These are phyloP conservation scores for Gnathonemus longibarbis DNA, from an alignment of 2,113 vertebrate genomes.

Conservation along the genomic window DNA sequence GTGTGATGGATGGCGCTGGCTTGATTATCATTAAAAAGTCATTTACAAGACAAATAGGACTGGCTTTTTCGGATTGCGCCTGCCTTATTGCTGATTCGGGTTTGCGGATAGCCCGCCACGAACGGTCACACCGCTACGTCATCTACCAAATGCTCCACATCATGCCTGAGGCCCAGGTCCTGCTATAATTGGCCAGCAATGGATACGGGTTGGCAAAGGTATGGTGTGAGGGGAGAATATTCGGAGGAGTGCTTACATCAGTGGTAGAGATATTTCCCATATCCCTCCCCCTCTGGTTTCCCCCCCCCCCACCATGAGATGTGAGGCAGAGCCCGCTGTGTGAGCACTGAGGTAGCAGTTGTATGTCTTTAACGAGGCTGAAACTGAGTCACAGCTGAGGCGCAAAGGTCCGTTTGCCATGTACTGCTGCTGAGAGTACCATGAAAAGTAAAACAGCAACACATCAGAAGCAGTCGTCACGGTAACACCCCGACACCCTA, in stretches of 20 bases:
- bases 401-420: neutral
- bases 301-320: neutral
- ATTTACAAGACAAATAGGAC: slow-evolving; percentile 57
- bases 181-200: neutral
- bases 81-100: slow-evolving; percentile 41
- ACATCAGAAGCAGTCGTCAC: neutral
- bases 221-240: neutral
- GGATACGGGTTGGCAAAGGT: neutral
- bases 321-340: neutral
- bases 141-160: slow-evolving; percentile 20
- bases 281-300: neutral
- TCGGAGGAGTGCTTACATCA: neutral
- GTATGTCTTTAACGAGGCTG: neutral
- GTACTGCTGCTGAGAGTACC: neutral
- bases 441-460: neutral
- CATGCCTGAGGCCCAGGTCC: slow-evolving; percentile 4
- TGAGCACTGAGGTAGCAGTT: neutral
- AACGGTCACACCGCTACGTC: slow-evolving; percentile 28
- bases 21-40: slow-evolving; percentile 55
- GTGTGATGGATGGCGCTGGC: slow-evolving; percentile 50
- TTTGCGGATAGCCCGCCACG: slow-evolving; percentile 27
- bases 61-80: slow-evolving; percentile 44
- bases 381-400: neutral
- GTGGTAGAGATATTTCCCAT: neutral
- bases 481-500: neutral